Percentiles rank a stretch among this genome's conserved stretches.
Evolutionary conservation across 2,797 vertebrate species (phyloP).

Genomic region (Anomalospiza imberbis): DNA sequence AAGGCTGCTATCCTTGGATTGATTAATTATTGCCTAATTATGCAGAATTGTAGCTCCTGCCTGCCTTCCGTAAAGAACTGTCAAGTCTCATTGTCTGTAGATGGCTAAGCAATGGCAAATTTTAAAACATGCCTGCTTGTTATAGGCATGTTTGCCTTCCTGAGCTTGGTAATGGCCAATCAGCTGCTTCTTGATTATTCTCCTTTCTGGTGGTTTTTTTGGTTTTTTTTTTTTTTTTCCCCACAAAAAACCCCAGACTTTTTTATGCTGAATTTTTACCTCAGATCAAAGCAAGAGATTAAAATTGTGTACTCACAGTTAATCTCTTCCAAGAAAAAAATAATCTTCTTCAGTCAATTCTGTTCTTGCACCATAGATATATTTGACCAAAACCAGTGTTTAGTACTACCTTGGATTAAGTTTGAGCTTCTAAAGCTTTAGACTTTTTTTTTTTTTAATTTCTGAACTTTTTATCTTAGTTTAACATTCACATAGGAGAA

Average conservation of each 20-base stretch:
- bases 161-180: not conserved
- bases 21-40: conserved; percentile 52
- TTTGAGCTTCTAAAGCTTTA: not conserved
- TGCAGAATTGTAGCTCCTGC: conserved; percentile 29
- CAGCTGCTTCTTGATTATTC: not conserved
- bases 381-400: not conserved
- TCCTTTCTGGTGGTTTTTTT: not conserved
- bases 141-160: not conserved
- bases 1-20: conserved; percentile 40
- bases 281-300: not conserved
- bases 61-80: conserved; percentile 11
- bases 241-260: not conserved
- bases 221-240: not conserved
- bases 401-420: not conserved
- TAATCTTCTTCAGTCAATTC: not conserved
- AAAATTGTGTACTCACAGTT: not conserved
- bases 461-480: not conserved
- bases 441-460: not conserved
- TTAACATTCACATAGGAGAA: not conserved
- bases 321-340: not conserved
- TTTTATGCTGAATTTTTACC: not conserved
- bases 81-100: conserved; percentile 54
- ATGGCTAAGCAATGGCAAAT: conserved; percentile 43
- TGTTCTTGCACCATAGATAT: not conserved
- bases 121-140: conserved; percentile 33